Evolutionary conservation across 2,888 invertebrate genomes (phyloP), one percentile per base, ranked within the genome.

Genomic region (Drosophila paracracens): DNA sequence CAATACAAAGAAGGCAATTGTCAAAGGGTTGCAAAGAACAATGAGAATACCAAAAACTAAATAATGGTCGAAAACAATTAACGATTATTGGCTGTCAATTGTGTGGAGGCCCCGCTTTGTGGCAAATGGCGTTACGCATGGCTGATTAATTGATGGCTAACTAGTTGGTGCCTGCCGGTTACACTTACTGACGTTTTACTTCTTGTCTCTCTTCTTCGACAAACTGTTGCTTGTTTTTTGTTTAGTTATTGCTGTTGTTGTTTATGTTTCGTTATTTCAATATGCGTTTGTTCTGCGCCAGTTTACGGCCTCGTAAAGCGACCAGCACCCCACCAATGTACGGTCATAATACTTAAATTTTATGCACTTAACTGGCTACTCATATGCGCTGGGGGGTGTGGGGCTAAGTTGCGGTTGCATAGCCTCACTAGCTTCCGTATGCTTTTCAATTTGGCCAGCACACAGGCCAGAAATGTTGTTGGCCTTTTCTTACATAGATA

Each of bases 301-400:
- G 76, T 85, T 87, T 84, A 85, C 88, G 74, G 64, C 88, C 75
- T 71, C 89, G 52, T 85, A 85, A 89, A 88, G 74, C 67, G 67
- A 40, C 35, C 54, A 71, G 77, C 71, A 62, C 61, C 59, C 68
- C 81, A 50, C 61, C 78, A 65, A 71, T 68, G 67, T 72, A 83
- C 66, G 74, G 61, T 83, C 85, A 85, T 89, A 89, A 89, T 82
- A 85, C 88, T 85, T 74, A 89, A 88, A 80, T 89, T 85, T 89
- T 85, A 85, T 85, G 82, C 77, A 88, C 73, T 86, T 65, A 69
- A 74, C 64, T 64, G 69, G 79, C 67, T 63, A 59, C 61, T 56
- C 70, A 62, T 35, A 54, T 52, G 52, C 63, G 57, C 38, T 40
- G 18, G 4, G 0, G 7, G 18, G 11, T 7, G 16, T 18, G 6